Evolutionary conservation across 2,797 vertebrate genomes (phyloP), one percentile per base, ranked within the genome.

Genomic region (Poecilia velifera): DNA sequence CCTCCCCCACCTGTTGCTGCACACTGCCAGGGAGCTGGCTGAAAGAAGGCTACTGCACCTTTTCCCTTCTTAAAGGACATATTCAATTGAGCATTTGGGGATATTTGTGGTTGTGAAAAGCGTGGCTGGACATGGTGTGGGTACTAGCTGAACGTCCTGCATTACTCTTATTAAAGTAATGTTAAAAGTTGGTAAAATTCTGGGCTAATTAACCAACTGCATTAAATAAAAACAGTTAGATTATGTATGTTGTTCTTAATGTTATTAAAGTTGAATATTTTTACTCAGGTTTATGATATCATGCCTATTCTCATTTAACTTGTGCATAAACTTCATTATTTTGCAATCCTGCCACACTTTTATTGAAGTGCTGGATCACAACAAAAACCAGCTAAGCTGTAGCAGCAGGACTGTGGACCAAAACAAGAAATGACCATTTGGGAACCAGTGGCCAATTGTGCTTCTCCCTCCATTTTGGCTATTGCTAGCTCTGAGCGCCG

Each of bases 401-500:
- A 86, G 76, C 51, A 79, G 79, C 79, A 79, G 76, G 66, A 85
- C 78, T 85, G n/a, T 81, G 57, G 59, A 73, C 72, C 55, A 81
- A 76, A 72, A 78, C 47, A 74, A 80, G 76, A 73, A 72, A 83
- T 34, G 79, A 80, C 83, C 83, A 89, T 88, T 90, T 86, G 68
- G 92, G 89, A 89, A 92, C 91, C 88, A 83, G 89, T 87, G 88
- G 86, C 87, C 91, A 90, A 94, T 91, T 95, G 93, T 93, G 92
- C 94, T 94, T 94, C 45, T 94, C 95, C 91, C 92, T 94, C 93
- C 94, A 94, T 95, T 94, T 94, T 94, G 92, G 94, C 91, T 93
- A 85, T 93, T 92, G 92, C 93, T 96, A 90, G 91, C 91, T 93
- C 91, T 89, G 85, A 93, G 89, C 87, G 89, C 88, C 81, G 92